phyloP scores from a whole-genome alignment of 2,113 vertebrate species.

The Myiopsitta monachus region DNA sequence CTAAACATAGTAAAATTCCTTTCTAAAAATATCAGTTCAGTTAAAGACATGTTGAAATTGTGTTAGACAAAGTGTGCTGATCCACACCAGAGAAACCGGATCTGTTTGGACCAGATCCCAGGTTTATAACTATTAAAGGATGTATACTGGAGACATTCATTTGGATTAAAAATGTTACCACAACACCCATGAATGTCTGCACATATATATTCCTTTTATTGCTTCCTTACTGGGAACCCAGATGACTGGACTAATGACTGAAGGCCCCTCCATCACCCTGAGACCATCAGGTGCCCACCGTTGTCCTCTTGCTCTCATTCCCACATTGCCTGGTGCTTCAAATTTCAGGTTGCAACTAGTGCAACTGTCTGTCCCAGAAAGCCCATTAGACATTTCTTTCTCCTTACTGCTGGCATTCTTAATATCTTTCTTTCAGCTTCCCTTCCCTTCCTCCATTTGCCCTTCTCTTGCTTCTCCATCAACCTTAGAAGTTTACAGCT shows the following conservation, averaged over 20 bases:
- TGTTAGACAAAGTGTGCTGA: not conserved
- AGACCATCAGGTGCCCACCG: not conserved
- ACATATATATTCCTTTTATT: not conserved
- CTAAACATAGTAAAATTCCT: not conserved
- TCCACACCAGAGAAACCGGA: too few species aligned
- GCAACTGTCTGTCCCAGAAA: not conserved
- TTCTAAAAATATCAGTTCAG: not conserved
- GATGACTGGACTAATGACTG: not conserved
- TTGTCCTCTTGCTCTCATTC: not conserved
- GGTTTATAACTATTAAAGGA: not conserved
- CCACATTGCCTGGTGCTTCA: accelerated
- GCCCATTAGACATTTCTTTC: not conserved
- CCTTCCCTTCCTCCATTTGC: not conserved
- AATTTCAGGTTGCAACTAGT: not conserved
- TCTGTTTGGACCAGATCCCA: not conserved
- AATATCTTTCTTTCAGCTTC: not conserved
- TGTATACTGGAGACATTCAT: not conserved
- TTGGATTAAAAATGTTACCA: not conserved
- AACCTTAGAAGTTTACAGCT: not conserved
- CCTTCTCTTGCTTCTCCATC: not conserved
- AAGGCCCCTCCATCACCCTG: not conserved
- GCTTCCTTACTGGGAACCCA: not conserved
- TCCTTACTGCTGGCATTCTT: not conserved
- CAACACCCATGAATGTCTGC: accelerated
- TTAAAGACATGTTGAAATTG: not conserved